Base-by-base conservation (phyloP, 2,888 invertebrate genomes). In the Hedya salicella region DNA sequence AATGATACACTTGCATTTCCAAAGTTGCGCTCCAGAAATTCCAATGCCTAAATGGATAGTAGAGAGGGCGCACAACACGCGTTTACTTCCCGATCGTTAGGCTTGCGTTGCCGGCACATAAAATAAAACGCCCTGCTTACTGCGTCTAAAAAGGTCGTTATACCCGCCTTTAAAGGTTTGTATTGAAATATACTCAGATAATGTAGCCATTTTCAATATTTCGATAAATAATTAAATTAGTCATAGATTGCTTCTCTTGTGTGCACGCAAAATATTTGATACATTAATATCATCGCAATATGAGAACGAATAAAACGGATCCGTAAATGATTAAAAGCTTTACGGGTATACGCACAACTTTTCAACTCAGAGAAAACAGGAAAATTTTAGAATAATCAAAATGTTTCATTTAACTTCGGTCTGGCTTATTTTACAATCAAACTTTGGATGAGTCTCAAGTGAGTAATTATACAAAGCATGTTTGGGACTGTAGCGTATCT, bases 71-170 rank as follows among this genome's bases (percentile, higher is more conserved):
- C 57, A 32, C 57, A 46, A 57, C 44, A 60, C 49, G 32, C 59
- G 59, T 60, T 60, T 49, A 60, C 48, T 60, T 60, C 49, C 59
- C 57, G 59, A 60, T 49, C 59, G 59, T 60, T 60, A 49, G 48
- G 21, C 21, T 60, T 49, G 21, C 39, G 59, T 59, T 49, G 49
- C 14, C 25, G 49, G 39, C 49, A 60, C 59, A 60, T 60, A 60
- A 60, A 60, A 60, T 57, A 57, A 57, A 57, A 57, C 32, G 57
- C 46, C 32, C 57, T 57, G 32, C 44, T 32, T 57, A 57, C 32
- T 25, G 9, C 32, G 32, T 19, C 57, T 46, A 19, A 30, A 57
- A 57, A 46, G 57, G 44, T 32, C 44, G n/a, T 44, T 44, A 30
- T 44, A 54, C 16, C 14, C 13, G 2, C 25, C 6, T 36, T 36